Conservation (phyloP, 2,797 vertebrate genomes). For the Amniataba percoides region DNA sequence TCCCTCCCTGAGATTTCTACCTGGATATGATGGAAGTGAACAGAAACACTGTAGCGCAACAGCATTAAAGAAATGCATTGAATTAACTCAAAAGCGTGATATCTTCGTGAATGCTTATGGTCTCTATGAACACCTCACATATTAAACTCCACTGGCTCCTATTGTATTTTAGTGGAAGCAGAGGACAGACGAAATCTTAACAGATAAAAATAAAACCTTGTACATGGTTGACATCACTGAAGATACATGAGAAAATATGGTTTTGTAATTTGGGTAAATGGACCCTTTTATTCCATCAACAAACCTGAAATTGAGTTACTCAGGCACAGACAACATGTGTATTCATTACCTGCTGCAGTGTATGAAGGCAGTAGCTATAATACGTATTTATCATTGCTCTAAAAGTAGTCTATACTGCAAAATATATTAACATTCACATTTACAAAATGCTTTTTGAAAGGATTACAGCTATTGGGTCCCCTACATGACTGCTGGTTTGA, state of each 20-base stretch:
- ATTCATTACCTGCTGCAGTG: neutral
- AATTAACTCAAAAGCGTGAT: neutral
- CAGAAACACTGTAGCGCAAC: neutral
- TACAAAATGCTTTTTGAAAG: slow-evolving; percentile 63
- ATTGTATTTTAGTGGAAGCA: neutral
- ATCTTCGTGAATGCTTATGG: neutral
- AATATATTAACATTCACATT: neutral
- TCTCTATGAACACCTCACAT: neutral
- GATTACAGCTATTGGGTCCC: slow-evolving; percentile 82
- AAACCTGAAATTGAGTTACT: neutral
- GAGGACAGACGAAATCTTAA: neutral
- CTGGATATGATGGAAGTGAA: neutral
- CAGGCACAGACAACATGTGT: neutral
- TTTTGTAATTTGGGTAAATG: neutral
- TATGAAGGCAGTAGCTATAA: neutral
- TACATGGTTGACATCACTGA: neutral
- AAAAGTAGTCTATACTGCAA: neutral
- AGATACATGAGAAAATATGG: neutral
- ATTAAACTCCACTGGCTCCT: neutral
- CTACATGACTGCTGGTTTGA: slow-evolving; percentile 80
- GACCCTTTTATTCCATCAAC: neutral
- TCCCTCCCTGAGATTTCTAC: neutral
- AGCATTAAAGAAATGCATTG: neutral
- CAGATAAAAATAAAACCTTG: neutral
- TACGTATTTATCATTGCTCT: neutral